phyloP scores from a whole-genome alignment of 2,113 vertebrate species.

The Rhinichthys klamathensis region DNA sequence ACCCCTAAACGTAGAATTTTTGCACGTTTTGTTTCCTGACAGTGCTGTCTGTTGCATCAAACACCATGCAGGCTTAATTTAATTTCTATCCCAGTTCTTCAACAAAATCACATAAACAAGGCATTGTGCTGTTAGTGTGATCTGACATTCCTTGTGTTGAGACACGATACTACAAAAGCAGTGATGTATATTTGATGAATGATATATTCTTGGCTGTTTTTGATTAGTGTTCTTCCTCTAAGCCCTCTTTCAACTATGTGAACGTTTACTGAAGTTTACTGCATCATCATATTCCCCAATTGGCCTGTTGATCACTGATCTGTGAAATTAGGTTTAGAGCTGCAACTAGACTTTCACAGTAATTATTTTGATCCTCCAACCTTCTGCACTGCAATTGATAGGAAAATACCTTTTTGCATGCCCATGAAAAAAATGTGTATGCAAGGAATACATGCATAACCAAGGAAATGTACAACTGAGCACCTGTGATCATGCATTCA shows the following conservation, averaged over 20 bases:
- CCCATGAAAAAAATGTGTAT: not conserved
- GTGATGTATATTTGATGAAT: conserved; percentile 7
- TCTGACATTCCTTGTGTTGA: not conserved
- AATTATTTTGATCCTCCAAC: conserved; percentile 2
- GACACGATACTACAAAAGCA: not conserved
- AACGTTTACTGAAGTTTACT: not conserved
- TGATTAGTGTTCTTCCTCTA: not conserved
- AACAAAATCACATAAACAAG: not conserved
- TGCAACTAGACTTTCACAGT: conserved; percentile 2
- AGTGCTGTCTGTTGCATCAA: not conserved
- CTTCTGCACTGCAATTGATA: not conserved
- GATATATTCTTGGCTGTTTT: not conserved
- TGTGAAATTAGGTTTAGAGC: conserved; percentile 21
- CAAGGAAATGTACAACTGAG: not conserved
- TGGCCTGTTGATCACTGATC: not conserved
- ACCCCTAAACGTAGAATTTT: not conserved
- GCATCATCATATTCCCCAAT: not conserved
- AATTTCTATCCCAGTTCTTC: not conserved
- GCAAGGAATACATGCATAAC: not conserved
- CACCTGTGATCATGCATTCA: not conserved
- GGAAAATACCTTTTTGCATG: not conserved
- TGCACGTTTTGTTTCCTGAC: not conserved
- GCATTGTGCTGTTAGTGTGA: not conserved
- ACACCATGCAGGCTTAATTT: not conserved
- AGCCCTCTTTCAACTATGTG: not conserved